Conservation (phyloP, 2,797 vertebrate genomes). For the Avahi laniger region DNA sequence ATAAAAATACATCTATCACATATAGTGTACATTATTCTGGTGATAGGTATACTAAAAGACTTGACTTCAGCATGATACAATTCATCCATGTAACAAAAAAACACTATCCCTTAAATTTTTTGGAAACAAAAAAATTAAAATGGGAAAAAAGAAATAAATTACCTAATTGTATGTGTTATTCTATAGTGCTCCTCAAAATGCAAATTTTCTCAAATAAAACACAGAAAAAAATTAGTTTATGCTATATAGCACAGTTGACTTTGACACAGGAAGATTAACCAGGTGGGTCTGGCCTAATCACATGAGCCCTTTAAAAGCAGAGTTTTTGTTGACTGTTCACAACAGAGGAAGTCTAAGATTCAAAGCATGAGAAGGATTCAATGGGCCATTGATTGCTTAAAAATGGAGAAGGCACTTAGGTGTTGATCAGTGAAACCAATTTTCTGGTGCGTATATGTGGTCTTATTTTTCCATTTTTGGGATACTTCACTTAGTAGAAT, state of each 20-base stretch:
- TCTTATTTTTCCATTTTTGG: no score
- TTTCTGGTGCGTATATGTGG: no score
- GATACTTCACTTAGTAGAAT: no score
- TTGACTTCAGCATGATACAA: not conserved
- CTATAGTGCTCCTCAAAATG: not conserved
- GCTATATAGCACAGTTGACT: not conserved
- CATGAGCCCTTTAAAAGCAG: not conserved
- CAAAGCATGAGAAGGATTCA: not conserved
- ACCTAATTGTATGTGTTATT: not conserved
- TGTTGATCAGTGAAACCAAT: no score
- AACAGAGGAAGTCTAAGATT: not conserved
- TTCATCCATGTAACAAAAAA: not conserved
- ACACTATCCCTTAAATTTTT: not conserved
- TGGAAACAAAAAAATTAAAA: not conserved
- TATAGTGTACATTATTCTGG: not conserved
- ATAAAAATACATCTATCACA: not conserved
- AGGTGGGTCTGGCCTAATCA: not conserved
- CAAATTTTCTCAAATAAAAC: not conserved
- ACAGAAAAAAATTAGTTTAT: not conserved
- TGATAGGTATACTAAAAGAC: not conserved
- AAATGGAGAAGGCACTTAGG: not conserved
- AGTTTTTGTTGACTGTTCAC: not conserved
- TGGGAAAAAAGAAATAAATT: not conserved
- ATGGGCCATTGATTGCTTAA: not conserved
- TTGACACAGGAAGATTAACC: not conserved